Evolutionary conservation across 2,888 invertebrate species (phyloP).

Genomic region (Cheilosia urbana): DNA sequence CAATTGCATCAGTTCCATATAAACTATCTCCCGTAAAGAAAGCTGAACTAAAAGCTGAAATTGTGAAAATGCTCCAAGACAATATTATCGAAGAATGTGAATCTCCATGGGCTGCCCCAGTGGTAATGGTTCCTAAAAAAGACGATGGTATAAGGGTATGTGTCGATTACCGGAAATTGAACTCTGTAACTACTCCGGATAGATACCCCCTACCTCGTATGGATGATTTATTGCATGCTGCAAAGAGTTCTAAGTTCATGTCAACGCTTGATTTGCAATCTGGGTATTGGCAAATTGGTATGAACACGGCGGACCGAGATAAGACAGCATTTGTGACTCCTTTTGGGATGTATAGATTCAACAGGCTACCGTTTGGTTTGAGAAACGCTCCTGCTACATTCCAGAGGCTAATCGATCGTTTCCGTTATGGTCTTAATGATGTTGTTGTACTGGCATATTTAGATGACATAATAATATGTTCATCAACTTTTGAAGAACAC

Average conservation of each 20-base stretch:
- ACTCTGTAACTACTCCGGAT: too few relatives aligned
- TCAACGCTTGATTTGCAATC: not conserved
- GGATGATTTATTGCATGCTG: not conserved
- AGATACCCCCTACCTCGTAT: too few relatives aligned
- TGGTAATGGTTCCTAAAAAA: constrained; percentile 11
- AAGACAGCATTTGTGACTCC: constrained; percentile 4
- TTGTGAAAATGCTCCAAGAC: not conserved
- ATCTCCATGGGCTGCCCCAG: too few relatives aligned
- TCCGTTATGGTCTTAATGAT: not conserved
- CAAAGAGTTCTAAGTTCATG: not conserved
- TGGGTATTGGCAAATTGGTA: not conserved
- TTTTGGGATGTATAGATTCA: not conserved
- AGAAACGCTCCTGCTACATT: constrained; percentile 38
- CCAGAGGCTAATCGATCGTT: not conserved
- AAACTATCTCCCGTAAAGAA: not conserved
- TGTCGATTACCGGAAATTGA: too few relatives aligned
- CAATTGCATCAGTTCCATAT: constrained; percentile 1
- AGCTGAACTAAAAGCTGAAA: not conserved
- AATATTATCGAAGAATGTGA: not conserved
- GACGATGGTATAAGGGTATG: too few relatives aligned
- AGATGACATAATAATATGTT: constrained; percentile 17
- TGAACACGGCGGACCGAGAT: not conserved
- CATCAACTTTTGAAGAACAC: constrained; percentile 1
- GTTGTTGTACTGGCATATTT: constrained; percentile 2
- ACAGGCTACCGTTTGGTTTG: constrained; percentile 24